These are phyloP conservation scores for Drosophila pseudoobscura DNA, from an alignment of 1,140 invertebrate species.

Conservation along the genomic window DNA sequence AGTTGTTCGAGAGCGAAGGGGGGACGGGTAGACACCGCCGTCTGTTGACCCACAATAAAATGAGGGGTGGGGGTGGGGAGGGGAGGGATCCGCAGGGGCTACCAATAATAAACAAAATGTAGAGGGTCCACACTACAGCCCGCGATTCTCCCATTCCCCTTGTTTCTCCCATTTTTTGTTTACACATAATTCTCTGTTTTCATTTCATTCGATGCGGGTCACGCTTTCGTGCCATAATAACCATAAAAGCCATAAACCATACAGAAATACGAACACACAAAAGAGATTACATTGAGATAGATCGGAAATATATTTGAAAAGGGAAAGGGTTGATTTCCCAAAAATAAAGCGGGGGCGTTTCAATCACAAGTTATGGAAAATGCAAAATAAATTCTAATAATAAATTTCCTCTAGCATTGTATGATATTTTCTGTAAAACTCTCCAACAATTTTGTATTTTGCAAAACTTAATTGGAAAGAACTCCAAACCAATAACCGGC, in stretches of 20 bases:
- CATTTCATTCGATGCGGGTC: constrained; percentile 44
- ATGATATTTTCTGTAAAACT: background rate
- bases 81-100: constrained; percentile 40
- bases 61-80: constrained; percentile 25
- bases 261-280: background rate
- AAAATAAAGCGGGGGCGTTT: too few relatives aligned
- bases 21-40: constrained; percentile 3
- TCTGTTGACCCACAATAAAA: constrained; percentile 59
- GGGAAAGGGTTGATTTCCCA: background rate
- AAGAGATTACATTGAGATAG: constrained; percentile 1
- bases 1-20: constrained; percentile 14
- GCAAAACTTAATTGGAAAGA: constrained; percentile 28
- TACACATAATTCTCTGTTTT: constrained; percentile 40
- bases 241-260: constrained; percentile 7
- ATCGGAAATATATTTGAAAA: background rate
- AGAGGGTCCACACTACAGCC: background rate
- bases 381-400: background rate
- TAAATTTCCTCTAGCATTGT: background rate
- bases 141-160: constrained; percentile 5
- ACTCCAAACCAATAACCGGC: constrained; percentile 33
- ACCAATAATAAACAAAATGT: constrained; percentile 48
- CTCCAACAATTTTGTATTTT: background rate
- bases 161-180: constrained; percentile 17
- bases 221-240: constrained; percentile 29
- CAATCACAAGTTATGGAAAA: too few relatives aligned